Conservation (phyloP, 2,888 invertebrate genomes). For the Mesochorus sp. region DNA sequence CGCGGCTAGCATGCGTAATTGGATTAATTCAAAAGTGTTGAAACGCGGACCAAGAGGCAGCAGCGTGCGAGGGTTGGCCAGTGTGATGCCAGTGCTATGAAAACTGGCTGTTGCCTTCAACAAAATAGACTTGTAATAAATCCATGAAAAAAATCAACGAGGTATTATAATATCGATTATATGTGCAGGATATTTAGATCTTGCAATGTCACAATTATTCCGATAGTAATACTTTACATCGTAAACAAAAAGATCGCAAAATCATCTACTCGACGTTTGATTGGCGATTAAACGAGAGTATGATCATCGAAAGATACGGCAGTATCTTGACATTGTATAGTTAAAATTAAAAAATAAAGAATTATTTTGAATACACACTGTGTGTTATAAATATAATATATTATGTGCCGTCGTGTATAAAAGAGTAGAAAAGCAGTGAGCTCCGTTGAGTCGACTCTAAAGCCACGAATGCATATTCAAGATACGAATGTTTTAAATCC, state of each 20-base stretch:
- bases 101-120: slow-evolving; percentile 23
- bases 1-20: slow-evolving; percentile 74
- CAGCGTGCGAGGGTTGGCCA: background rate
- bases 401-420: slow-evolving; percentile 47
- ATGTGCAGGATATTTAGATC: background rate
- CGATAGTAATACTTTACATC: background rate
- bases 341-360: too few relatives aligned
- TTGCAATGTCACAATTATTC: background rate
- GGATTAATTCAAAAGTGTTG: slow-evolving; percentile 76
- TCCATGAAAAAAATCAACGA: background rate
- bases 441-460: slow-evolving; percentile 66
- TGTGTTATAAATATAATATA: too few relatives aligned
- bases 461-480: slow-evolving; percentile 78
- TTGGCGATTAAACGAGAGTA: too few relatives aligned
- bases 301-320: too few relatives aligned
- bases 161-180: slow-evolving; percentile 6
- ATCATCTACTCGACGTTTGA: too few relatives aligned
- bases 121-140: slow-evolving; percentile 20
- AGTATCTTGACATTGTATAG: too few relatives aligned
- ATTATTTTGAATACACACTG: too few relatives aligned
- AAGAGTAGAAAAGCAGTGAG: slow-evolving; percentile 44
- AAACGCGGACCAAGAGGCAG: slow-evolving; percentile 7
- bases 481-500: slow-evolving; percentile 81
- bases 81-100: slow-evolving; percentile 7
- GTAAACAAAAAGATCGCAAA: background rate